phyloP scores from a whole-genome alignment of 2,888 invertebrate genomes.

The Buathra laborator region DNA sequence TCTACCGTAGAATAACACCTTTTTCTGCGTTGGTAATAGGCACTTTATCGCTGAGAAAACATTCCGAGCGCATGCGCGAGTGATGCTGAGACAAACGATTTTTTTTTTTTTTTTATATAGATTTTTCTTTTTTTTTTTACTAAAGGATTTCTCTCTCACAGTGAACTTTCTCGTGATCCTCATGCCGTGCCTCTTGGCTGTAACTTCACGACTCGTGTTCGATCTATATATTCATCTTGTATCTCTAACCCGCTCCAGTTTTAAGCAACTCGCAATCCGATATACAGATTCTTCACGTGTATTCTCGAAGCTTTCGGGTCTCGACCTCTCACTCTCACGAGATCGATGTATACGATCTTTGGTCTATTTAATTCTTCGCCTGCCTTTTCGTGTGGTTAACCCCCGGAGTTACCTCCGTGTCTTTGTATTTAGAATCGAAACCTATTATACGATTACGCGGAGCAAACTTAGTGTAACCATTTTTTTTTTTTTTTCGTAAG shows the following conservation, averaged over 20 bases:
- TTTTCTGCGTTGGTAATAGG: not conserved
- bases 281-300: constrained; percentile 38
- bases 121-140: not conserved
- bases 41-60: not conserved
- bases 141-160: constrained; percentile 6
- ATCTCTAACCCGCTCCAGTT: constrained; percentile 55
- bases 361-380: constrained; percentile 50
- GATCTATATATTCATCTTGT: constrained; percentile 46
- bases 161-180: constrained; percentile 63
- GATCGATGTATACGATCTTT: constrained; percentile 45
- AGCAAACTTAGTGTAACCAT: constrained; percentile 32
- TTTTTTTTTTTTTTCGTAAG: constrained; percentile 23
- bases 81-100: constrained; percentile 34
- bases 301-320: constrained; percentile 38
- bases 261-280: constrained; percentile 31
- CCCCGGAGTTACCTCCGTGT: constrained; percentile 2
- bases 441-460: constrained; percentile 41
- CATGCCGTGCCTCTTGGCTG: constrained; percentile 42
- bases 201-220: constrained; percentile 54
- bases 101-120: constrained; percentile 3
- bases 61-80: constrained; percentile 8
- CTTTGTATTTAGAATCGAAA: constrained; percentile 38
- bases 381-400: constrained; percentile 24
- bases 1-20: constrained; percentile 38
- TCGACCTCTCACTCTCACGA: constrained; percentile 27